Conservation (phyloP, 92 coral and sea anemone genomes). For the Parazoanthus swiftii region DNA sequence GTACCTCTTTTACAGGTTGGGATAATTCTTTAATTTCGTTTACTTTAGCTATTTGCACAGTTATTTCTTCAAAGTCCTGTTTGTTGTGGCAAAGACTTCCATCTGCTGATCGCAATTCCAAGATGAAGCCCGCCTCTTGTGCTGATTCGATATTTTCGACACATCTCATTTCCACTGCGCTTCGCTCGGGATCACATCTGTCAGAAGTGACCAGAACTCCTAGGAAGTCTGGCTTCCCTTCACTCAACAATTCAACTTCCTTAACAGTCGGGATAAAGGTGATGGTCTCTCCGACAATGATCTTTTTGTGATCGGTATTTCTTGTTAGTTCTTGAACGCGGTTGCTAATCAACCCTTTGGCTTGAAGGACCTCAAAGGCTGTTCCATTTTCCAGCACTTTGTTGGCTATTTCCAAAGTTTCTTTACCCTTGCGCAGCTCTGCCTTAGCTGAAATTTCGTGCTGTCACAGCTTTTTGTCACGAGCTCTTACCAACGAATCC, state of each 20-base stretch:
- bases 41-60: background rate
- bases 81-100: background rate
- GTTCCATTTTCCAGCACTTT: background rate
- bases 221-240: background rate
- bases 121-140: background rate
- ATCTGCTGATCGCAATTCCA: constrained; percentile 6
- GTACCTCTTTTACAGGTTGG: background rate
- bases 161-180: background rate
- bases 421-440: background rate
- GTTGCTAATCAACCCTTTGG: background rate
- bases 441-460: background rate
- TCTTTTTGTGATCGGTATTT: background rate
- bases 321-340: background rate
- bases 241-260: background rate
- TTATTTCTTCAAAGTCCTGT: background rate
- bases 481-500: background rate
- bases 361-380: background rate
- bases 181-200: background rate
- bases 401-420: background rate
- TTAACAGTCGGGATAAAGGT: background rate
- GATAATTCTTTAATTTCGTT: background rate
- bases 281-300: background rate
- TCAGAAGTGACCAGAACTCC: background rate
- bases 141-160: background rate
- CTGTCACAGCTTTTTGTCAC: background rate